Evolutionary conservation across 1,140 invertebrate genomes (phyloP).

Genomic region (Hesperophylax magnus): DNA sequence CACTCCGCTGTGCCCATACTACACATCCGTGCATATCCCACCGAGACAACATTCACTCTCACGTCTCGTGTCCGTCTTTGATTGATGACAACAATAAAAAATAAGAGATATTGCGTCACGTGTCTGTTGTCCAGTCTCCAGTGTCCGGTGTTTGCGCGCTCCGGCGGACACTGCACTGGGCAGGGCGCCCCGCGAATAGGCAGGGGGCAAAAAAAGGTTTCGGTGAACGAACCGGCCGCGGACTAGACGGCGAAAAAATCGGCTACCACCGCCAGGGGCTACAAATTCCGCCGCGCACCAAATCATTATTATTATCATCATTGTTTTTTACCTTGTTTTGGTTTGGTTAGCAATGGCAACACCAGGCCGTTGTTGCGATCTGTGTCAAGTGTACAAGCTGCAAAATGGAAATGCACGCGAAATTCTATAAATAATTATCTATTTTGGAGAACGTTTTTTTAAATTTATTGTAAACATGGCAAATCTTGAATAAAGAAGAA

Average conservation of each 20-base stretch:
- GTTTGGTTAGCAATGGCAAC: neutral
- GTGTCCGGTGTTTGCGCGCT: neutral
- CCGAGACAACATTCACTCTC: too few species aligned
- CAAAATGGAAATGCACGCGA: slow-evolving; percentile 1
- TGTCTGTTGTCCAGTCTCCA: slow-evolving; percentile 1
- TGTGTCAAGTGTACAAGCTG: slow-evolving; percentile 13
- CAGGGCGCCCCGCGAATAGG: neutral
- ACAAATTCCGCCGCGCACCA: slow-evolving; percentile 7
- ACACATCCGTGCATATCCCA: too few species aligned
- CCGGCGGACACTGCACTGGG: neutral
- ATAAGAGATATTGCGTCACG: slow-evolving; percentile 26
- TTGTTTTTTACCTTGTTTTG: neutral
- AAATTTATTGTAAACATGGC: too few species aligned
- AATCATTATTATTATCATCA: neutral
- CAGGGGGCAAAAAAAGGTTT: slow-evolving; percentile 42
- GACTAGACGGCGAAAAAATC: slow-evolving; percentile 53
- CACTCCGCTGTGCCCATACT: too few species aligned
- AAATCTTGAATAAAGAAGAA: too few species aligned
- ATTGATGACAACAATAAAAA: slow-evolving; percentile 28
- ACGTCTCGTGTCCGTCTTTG: neutral
- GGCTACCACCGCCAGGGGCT: slow-evolving; percentile 20
- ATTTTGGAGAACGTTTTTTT: too few species aligned
- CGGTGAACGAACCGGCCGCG: slow-evolving; percentile 52
- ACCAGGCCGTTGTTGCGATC: neutral
- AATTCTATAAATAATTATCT: neutral